Evolutionary conservation across 1,140 invertebrate species (phyloP).

Genomic region (Zaprionus africanus): DNA sequence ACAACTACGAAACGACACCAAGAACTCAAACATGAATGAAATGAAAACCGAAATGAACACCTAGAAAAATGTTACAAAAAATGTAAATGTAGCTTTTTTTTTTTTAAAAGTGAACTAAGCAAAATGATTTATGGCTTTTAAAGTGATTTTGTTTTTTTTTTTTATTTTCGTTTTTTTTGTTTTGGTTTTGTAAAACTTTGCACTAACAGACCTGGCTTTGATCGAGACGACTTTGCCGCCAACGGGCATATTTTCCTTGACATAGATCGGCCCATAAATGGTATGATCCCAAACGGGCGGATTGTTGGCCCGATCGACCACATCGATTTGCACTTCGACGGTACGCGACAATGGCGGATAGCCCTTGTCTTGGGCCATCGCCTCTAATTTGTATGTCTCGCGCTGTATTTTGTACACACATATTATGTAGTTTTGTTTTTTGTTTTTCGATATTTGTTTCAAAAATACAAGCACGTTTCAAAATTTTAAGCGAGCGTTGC

Average conservation of each 20-base stretch:
- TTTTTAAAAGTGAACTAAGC: conserved; percentile 59
- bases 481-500: conserved; percentile 69
- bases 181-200: conserved; percentile 48
- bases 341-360: conserved; percentile 95
- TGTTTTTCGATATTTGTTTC: conserved; percentile 39
- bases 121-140: conserved; percentile 62
- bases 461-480: conserved; percentile 59
- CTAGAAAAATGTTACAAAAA: conserved; percentile 36
- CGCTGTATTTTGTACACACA: conserved; percentile 88
- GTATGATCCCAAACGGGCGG: conserved; percentile 98
- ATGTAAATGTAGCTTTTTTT: conserved; percentile 38
- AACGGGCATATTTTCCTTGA: conserved; percentile 98
- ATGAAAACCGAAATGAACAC: conserved; percentile 40
- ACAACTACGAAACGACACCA: conserved; percentile 45
- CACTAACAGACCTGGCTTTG: conserved; percentile 96
- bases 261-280: conserved; percentile 97
- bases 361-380: conserved; percentile 98
- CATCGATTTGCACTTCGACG: conserved; percentile 98
- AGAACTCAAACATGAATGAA: conserved; percentile 25
- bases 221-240: conserved; percentile 98
- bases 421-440: conserved; percentile 42
- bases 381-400: conserved; percentile 98
- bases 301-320: conserved; percentile 98
- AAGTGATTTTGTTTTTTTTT: conserved; percentile 35
- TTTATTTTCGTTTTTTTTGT: conserved; percentile 26